A percentile compares a stretch with the other conserved stretches of the same genome.
Evolutionary conservation across 2,888 invertebrate genomes (phyloP).

Genomic region (Thymelicus acteon): DNA sequence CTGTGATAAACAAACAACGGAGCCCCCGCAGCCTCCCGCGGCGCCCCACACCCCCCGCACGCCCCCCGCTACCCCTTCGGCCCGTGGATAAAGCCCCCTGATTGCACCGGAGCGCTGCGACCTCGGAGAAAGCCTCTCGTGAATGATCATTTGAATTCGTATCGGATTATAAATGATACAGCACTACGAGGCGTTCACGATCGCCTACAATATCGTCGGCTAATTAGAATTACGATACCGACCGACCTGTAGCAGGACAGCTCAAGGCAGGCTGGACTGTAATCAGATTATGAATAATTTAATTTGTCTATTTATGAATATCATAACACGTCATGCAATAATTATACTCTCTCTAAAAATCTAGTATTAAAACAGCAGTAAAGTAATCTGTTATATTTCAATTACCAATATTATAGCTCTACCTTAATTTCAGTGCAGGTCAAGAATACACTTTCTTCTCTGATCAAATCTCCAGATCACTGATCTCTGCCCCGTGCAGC

Average conservation of each 20-base stretch:
- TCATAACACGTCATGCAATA: too few species aligned
- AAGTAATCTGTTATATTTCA: too few species aligned
- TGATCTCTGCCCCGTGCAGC: too few species aligned
- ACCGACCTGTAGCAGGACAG: neutral
- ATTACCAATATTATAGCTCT: too few species aligned
- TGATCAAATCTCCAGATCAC: too few species aligned
- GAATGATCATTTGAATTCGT: conserved; percentile 3
- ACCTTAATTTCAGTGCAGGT: too few species aligned
- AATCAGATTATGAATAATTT: neutral
- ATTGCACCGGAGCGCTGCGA: conserved; percentile 31
- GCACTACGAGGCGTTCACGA: neutral
- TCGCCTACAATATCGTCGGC: neutral
- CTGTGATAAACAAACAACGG: conserved; percentile 62
- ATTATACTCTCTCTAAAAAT: too few species aligned
- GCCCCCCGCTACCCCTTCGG: conserved; percentile 3
- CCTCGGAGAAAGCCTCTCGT: conserved; percentile 14
- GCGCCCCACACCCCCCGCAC: neutral
- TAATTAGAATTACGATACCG: conserved; percentile 1
- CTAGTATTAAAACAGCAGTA: too few species aligned
- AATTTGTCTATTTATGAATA: neutral
- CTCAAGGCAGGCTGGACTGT: neutral
- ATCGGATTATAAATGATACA: conserved; percentile 24
- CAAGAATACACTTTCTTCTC: too few species aligned
- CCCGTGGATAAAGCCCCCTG: conserved; percentile 19
- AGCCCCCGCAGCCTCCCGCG: neutral